Evolutionary conservation across 2,888 invertebrate genomes (phyloP).

Genomic region (Amphiduros pacificus): DNA sequence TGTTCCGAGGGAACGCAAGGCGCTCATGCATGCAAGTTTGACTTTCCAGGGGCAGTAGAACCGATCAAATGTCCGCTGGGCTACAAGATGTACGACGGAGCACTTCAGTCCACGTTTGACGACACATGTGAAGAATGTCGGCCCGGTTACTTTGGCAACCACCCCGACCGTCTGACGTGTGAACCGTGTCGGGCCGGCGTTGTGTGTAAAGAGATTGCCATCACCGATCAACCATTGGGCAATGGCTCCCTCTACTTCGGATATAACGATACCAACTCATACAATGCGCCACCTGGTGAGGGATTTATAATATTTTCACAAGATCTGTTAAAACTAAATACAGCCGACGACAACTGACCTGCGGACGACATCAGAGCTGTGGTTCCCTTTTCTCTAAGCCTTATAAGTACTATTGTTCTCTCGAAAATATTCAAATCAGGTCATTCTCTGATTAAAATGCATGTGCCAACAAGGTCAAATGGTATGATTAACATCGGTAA

Average conservation of each 20-base stretch:
- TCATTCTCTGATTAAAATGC: no score
- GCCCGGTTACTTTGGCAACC: slow-evolving; percentile 50
- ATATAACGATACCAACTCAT: slow-evolving; percentile 46
- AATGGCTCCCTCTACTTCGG: slow-evolving; percentile 44
- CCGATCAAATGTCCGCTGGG: slow-evolving; percentile 53
- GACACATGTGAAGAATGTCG: slow-evolving; percentile 55
- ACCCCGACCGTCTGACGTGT: slow-evolving; percentile 44
- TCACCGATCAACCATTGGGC: slow-evolving; percentile 46
- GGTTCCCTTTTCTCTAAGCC: no score
- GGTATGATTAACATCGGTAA: no score
- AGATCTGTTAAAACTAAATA: no score
- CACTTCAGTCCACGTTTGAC: slow-evolving; percentile 40
- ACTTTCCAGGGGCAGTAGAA: slow-evolving; percentile 47
- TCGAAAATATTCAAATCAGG: no score
- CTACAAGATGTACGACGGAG: slow-evolving; percentile 49
- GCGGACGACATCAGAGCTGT: no score
- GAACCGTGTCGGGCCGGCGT: slow-evolving; percentile 52
- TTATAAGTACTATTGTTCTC: no score
- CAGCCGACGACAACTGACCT: no score
- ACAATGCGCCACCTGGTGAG: slow-evolving; percentile 49
- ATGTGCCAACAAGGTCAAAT: no score
- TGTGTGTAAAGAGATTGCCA: slow-evolving; percentile 47
- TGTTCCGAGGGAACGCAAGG: no score
- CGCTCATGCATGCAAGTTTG: background rate
- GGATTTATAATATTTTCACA: no score